Conservation (phyloP, 1,140 invertebrate species). For the Aricia agestis region DNA sequence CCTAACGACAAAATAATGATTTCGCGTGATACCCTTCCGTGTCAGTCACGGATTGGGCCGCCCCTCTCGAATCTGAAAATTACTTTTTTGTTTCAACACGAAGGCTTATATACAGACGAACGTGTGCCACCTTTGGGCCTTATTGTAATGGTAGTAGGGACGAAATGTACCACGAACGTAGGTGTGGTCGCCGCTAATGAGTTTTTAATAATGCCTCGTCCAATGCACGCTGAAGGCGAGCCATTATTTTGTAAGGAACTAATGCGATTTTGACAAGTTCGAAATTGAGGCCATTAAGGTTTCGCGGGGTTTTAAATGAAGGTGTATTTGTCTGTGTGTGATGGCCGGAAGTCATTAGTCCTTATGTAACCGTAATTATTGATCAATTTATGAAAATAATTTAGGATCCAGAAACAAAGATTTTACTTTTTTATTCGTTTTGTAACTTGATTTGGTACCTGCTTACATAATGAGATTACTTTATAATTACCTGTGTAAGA, state of each 20-base stretch:
- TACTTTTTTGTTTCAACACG: slow-evolving; percentile 67
- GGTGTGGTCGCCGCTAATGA: slow-evolving; percentile 70
- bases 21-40: slow-evolving; percentile 69
- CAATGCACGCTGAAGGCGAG: slow-evolving; percentile 58
- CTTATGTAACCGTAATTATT: not conserved
- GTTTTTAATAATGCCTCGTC: slow-evolving; percentile 71
- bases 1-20: slow-evolving; percentile 73
- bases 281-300: slow-evolving; percentile 69
- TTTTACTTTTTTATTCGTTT: too few species aligned
- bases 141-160: not conserved
- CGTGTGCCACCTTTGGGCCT: not conserved
- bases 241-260: slow-evolving; percentile 61
- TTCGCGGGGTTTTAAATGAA: slow-evolving; percentile 66
- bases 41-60: slow-evolving; percentile 62
- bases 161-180: slow-evolving; percentile 29
- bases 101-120: slow-evolving; percentile 49
- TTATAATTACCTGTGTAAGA: too few species aligned
- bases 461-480: too few species aligned
- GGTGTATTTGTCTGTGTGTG: slow-evolving; percentile 48
- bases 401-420: too few species aligned
- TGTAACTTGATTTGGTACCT: too few species aligned
- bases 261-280: slow-evolving; percentile 75
- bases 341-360: slow-evolving; percentile 52
- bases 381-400: not conserved
- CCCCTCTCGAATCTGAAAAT: slow-evolving; percentile 63